These are phyloP conservation scores for Trichomycterus rosablanca DNA, from an alignment of 2,113 vertebrate genomes.

Conservation along the genomic window DNA sequence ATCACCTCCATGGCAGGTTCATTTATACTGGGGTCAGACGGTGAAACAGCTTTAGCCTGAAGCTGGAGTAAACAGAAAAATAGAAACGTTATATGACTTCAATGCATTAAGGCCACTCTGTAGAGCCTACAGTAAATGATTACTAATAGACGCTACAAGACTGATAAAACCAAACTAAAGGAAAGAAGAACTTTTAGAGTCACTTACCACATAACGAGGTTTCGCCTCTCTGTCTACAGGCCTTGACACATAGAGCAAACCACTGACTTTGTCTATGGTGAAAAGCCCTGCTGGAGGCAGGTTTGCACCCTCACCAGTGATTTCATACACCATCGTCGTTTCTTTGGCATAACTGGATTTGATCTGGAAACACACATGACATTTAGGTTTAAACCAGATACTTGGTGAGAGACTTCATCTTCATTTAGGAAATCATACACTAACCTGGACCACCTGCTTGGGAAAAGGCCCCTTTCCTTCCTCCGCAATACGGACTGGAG, in stretches of 20 bases:
- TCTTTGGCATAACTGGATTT: conserved; percentile 42
- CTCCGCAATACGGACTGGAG: conserved; percentile 22
- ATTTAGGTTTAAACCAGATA: background rate
- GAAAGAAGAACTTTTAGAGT: background rate
- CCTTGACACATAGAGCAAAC: conserved; percentile 48
- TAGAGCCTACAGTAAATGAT: background rate
- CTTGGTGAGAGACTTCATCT: too few species aligned
- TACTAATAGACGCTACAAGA: too few species aligned
- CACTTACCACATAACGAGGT: conserved; percentile 36
- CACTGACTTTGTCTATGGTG: conserved; percentile 36
- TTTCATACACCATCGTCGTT: conserved; percentile 46
- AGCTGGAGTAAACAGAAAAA: conserved; percentile 47
- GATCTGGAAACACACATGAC: conserved; percentile 47
- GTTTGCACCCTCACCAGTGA: conserved; percentile 61
- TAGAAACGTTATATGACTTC: background rate
- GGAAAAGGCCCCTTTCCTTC: conserved; percentile 27
- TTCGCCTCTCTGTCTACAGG: conserved; percentile 59
- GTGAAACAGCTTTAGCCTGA: conserved; percentile 33
- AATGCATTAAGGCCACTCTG: background rate
- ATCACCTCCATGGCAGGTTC: conserved; percentile 54
- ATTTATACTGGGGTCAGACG: background rate
- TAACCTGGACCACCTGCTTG: conserved; percentile 21
- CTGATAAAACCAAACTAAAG: background rate
- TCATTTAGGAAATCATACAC: background rate
- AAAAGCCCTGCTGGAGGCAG: conserved; percentile 49